These are phyloP conservation scores for Micrasema longulum DNA, from an alignment of 1,140 invertebrate species.

Conservation along the genomic window DNA sequence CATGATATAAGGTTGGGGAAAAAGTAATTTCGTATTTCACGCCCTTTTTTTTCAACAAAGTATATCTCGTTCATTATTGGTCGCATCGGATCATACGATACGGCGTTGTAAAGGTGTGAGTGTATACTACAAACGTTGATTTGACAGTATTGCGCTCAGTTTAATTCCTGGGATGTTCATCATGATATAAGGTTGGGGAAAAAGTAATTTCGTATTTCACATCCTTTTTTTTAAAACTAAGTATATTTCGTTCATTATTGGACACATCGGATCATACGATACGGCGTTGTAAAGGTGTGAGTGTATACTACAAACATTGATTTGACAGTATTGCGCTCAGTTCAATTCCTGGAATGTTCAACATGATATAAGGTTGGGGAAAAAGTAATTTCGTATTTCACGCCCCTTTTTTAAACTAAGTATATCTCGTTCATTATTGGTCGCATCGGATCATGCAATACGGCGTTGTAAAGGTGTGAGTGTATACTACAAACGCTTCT, in stretches of 20 bases:
- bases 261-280: conserved; percentile 4
- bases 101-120: conserved; percentile 3
- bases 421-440: conserved; percentile 12
- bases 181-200: too few relatives aligned
- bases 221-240: too few relatives aligned
- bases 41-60: conserved; percentile 32
- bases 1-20: too few relatives aligned
- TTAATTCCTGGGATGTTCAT: too few relatives aligned
- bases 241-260: conserved; percentile 16
- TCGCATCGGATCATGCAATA: conserved; percentile 10
- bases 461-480: conserved; percentile 11
- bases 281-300: conserved; percentile 7
- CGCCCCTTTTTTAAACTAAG: too few relatives aligned
- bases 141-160: conserved; percentile 17
- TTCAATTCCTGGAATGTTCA: too few relatives aligned
- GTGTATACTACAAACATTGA: conserved; percentile 19
- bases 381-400: too few relatives aligned
- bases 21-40: too few relatives aligned
- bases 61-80: conserved; percentile 14
- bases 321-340: conserved; percentile 14
- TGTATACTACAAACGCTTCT: conserved; percentile 20
- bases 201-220: too few relatives aligned
- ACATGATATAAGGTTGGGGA: too few relatives aligned
- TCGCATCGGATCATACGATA: conserved; percentile 6
- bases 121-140: conserved; percentile 17